A percentile compares a stretch with the other conserved stretches of the same genome.
Evolutionary conservation across 2,797 vertebrate species (phyloP).

Genomic region (Pseudomugil gertrudae): DNA sequence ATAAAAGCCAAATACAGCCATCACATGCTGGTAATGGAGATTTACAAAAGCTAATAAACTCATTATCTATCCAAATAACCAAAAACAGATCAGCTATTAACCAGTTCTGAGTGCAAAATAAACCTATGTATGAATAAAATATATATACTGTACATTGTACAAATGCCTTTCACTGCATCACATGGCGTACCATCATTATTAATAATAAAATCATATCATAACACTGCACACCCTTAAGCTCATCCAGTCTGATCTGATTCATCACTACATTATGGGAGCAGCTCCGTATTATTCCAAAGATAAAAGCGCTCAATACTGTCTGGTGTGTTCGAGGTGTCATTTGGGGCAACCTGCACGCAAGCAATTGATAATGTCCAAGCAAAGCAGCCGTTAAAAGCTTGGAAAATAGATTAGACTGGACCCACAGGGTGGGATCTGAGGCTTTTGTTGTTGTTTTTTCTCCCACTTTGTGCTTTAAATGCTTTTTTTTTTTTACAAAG

Average conservation of each 20-base stretch:
- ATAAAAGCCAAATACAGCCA: background rate
- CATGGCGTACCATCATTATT: no score
- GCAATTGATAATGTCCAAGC: slow-evolving; percentile 17
- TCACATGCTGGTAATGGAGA: background rate
- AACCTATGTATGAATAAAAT: background rate
- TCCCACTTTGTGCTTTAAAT: slow-evolving; percentile 5
- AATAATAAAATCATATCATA: no score
- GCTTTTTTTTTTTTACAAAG: background rate
- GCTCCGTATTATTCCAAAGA: background rate
- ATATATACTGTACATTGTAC: background rate
- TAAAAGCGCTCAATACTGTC: slow-evolving; percentile 23
- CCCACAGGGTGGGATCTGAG: slow-evolving; percentile 13
- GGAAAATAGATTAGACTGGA: slow-evolving; percentile 39
- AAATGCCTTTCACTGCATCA: no score
- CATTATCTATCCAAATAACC: background rate
- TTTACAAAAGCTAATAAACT: background rate
- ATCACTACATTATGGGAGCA: background rate
- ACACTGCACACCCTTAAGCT: background rate
- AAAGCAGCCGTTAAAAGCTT: slow-evolving; percentile 41
- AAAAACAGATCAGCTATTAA: background rate
- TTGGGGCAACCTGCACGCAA: slow-evolving; percentile 39
- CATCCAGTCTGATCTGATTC: background rate
- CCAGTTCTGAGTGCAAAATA: background rate
- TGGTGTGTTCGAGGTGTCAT: slow-evolving; percentile 20
- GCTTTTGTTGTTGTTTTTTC: background rate